Base-by-base conservation (phyloP, 2,797 vertebrate species). In the Gymnopithys bicolor region DNA sequence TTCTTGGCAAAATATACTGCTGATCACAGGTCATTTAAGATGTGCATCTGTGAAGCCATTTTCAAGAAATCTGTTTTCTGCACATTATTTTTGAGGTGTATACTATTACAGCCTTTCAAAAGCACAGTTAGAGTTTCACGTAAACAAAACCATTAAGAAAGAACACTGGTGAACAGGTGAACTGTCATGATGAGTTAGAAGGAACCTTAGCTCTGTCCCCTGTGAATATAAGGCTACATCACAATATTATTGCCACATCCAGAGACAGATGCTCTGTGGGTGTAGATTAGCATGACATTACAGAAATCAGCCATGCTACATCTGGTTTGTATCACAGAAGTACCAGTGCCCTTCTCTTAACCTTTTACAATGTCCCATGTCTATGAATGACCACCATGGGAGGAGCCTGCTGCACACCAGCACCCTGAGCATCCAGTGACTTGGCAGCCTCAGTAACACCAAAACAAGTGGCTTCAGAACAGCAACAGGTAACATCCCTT, bases 131-230 rank as follows among this genome's bases (percentile, higher is more conserved):
- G 49, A 80, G 19, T 59, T 83, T 46, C 68, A 77, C 33, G 51
- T 58, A 85, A 84, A 91, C 55, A 90, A 91, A 91, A 19, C 12
- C n/a, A 84, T 69, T 78, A 84, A 49, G 67, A 48, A 90, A 90
- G 43, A 22, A 39, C n/a, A 27, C 13, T 28, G 37, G 39, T 2
- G 5, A 93, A 25, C 37, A 86, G 52, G 53, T 35, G 53, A 86
- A 53, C 53, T 4, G 16, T 67, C 80, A 84, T n/a, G 80, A 86
- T 71, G 88, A 88, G 63, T 78, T 86, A 95, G 32, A 78, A 30
- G 19, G 24, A 94, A 73, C 59, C 62, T 90, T 76, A 84, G 53
- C 59, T 87, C 59, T 71, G 53, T 74, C 30, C 66, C 73, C 53
- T 58, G 62, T 28, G 66, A 78, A 74, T 28, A 35, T 7, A n/a